Conservation (phyloP, 2,797 vertebrate species). For the Todus mexicanus region DNA sequence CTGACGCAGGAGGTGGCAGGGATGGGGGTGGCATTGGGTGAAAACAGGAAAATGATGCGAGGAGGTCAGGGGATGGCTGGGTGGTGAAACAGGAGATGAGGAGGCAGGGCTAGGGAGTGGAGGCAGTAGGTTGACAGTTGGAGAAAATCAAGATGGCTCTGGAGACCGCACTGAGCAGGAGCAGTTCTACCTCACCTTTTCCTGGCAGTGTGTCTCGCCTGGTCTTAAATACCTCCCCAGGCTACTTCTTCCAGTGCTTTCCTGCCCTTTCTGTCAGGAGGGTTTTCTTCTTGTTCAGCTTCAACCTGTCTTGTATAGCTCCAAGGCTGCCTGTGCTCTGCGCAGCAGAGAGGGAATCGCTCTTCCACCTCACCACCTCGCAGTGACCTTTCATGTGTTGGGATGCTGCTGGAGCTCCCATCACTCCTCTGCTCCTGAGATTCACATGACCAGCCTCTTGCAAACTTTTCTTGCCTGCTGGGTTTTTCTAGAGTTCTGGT, state of each 20-base stretch:
- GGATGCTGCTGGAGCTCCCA: not conserved
- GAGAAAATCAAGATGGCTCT: not conserved
- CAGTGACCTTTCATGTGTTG: not conserved
- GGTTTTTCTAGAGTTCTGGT: not conserved
- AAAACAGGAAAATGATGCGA: not conserved
- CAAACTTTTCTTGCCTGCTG: not conserved
- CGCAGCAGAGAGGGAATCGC: not conserved
- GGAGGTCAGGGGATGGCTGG: not conserved
- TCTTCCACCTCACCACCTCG: not conserved
- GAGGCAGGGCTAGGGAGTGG: not conserved
- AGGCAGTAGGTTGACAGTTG: rapidly evolving
- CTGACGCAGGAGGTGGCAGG: not conserved
- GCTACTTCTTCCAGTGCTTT: not conserved
- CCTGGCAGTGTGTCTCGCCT: not conserved
- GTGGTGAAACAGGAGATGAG: not conserved
- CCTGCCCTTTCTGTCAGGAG: not conserved
- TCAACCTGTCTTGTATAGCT: not conserved
- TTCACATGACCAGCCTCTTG: not conserved
- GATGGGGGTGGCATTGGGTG: not conserved
- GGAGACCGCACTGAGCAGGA: not conserved
- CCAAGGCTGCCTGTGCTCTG: not conserved
- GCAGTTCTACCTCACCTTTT: not conserved
- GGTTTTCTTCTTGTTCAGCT: not conserved
- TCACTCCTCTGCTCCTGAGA: not conserved
- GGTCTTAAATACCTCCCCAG: not conserved